Percentiles rank a stretch among this genome's conserved stretches.
Evolutionary conservation across 2,113 vertebrate genomes (phyloP).

Genomic region (Gobio gobio): DNA sequence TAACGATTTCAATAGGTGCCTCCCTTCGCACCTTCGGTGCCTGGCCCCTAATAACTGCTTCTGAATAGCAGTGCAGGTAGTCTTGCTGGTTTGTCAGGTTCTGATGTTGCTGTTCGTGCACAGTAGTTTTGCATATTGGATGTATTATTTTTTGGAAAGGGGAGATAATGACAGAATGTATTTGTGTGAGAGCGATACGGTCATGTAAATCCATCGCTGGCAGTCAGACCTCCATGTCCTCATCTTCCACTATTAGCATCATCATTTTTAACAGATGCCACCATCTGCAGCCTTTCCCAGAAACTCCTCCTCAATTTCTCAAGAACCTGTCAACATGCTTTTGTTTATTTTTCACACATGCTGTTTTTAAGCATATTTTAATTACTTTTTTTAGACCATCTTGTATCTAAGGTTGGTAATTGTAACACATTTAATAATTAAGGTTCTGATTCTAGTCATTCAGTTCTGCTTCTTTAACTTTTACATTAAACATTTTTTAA

Average conservation of each 20-base stretch:
- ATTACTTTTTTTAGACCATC: neutral
- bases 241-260: constrained; percentile 19
- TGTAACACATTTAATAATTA: neutral
- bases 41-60: neutral
- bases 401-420: neutral
- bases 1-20: no score
- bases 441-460: neutral
- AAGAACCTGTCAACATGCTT: neutral
- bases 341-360: neutral
- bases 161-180: neutral
- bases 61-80: neutral
- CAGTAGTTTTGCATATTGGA: neutral
- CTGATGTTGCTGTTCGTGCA: neutral
- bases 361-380: neutral
- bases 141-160: neutral
- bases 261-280: constrained; percentile 39
- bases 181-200: neutral
- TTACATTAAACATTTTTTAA: no score
- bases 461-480: neutral
- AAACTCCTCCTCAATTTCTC: constrained; percentile 15
- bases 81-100: neutral
- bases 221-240: constrained; percentile 36
- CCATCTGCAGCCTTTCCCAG: constrained; percentile 29
- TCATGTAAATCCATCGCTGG: constrained; percentile 47
- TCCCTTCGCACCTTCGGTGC: no score